phyloP scores from a whole-genome alignment of 2,888 invertebrate species.

The Drosophila subquinaria region DNA sequence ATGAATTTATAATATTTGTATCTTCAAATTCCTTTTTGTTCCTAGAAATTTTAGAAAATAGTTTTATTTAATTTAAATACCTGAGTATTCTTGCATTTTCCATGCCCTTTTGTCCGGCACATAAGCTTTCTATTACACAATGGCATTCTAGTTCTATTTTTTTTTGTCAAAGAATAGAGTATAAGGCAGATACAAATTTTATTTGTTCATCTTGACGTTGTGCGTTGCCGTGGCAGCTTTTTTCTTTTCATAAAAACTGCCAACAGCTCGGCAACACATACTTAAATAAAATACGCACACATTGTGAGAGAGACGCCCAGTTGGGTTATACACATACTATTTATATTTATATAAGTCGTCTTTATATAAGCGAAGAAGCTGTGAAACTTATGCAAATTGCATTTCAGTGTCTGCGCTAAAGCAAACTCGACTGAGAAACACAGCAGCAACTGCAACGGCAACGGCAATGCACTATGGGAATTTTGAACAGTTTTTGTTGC shows the following conservation, averaged over 20 bases:
- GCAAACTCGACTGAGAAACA: conserved; percentile 58
- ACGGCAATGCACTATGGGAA: background rate
- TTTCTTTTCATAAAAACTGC: conserved; percentile 62
- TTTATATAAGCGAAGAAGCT: conserved; percentile 77
- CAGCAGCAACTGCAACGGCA: conserved; percentile 18
- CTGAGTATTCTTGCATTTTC: conserved; percentile 25
- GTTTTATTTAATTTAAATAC: conserved; percentile 12
- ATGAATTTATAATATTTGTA: background rate
- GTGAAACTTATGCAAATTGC: conserved; percentile 83
- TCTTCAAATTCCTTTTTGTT: background rate
- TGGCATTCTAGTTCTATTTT: conserved; percentile 53
- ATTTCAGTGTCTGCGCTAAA: conserved; percentile 80
- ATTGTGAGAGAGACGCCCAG: conserved; percentile 31
- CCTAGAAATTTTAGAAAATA: conserved; percentile 7
- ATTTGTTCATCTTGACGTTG: conserved; percentile 56
- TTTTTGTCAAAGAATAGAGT: conserved; percentile 33
- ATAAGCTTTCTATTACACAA: conserved; percentile 65
- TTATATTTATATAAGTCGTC: conserved; percentile 76
- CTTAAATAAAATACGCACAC: conserved; percentile 55
- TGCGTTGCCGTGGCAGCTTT: conserved; percentile 40
- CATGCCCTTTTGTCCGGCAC: conserved; percentile 32
- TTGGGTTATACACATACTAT: conserved; percentile 79
- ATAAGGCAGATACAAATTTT: conserved; percentile 64
- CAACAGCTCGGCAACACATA: conserved; percentile 78
- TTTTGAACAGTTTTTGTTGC: too few species aligned